phyloP scores from a whole-genome alignment of 1,140 invertebrate genomes.

The Mercenaria mercenaria region DNA sequence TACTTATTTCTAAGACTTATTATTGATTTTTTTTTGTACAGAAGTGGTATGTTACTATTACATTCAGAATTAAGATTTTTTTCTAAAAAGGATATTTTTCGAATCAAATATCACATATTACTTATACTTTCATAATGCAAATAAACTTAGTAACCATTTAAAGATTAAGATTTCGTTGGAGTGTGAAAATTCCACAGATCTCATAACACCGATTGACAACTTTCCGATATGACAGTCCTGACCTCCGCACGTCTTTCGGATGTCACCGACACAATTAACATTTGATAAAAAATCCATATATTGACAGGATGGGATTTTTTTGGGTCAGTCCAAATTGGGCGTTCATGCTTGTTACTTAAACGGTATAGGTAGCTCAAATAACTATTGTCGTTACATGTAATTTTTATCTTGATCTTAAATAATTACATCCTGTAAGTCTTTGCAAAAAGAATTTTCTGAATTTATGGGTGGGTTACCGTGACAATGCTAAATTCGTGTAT shows the following conservation, averaged over 20 bases:
- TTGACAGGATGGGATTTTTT: slow-evolving; percentile 49
- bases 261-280: slow-evolving; percentile 51
- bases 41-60: no score
- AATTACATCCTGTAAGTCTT: no score
- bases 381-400: slow-evolving; percentile 10
- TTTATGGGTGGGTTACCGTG: not conserved
- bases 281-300: slow-evolving; percentile 46
- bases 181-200: slow-evolving; percentile 28
- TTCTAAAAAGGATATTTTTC: no score
- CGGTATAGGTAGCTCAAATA: slow-evolving; percentile 36
- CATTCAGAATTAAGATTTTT: no score
- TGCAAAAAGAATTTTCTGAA: not conserved
- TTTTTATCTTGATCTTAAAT: slow-evolving; percentile 20
- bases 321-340: slow-evolving; percentile 44
- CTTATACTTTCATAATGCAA: slow-evolving; percentile 11
- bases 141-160: not conserved
- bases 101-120: no score
- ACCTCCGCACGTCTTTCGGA: not conserved
- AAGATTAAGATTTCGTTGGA: not conserved
- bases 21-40: no score
- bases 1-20: no score
- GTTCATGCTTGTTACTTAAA: slow-evolving; percentile 39
- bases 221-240: slow-evolving; percentile 47
- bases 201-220: slow-evolving; percentile 58
- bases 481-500: not conserved